Conservation (phyloP, 1,140 invertebrate genomes). For the Luehdorfia chinensis region DNA sequence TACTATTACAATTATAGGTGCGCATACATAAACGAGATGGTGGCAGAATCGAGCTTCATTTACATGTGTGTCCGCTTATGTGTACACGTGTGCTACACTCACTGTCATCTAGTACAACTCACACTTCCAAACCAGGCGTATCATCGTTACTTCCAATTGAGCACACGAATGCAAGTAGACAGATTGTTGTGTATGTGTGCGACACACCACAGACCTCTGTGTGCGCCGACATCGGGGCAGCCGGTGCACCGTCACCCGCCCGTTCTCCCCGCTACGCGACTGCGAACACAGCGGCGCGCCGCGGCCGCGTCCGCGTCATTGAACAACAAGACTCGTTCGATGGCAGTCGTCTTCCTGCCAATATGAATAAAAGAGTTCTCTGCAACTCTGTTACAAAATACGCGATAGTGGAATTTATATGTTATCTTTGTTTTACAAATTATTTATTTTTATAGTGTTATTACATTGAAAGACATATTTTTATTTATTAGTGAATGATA, state of each 20-base stretch:
- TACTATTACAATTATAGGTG: constrained; percentile 73
- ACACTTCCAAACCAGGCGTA: constrained; percentile 41
- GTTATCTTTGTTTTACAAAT: constrained; percentile 72
- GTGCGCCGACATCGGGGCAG: constrained; percentile 70
- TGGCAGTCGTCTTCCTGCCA: constrained; percentile 73
- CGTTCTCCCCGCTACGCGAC: constrained; percentile 68
- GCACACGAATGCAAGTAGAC: constrained; percentile 67
- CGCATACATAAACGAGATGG: constrained; percentile 66
- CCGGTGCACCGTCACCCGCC: constrained; percentile 68
- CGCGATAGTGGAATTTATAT: constrained; percentile 74
- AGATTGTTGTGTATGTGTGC: constrained; percentile 48
- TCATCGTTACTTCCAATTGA: constrained; percentile 50
- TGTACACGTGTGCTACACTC: constrained; percentile 48
- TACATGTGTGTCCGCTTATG: constrained; percentile 54
- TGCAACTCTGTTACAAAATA: constrained; percentile 67
- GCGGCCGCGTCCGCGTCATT: constrained; percentile 70
- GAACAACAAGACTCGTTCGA: constrained; percentile 74
- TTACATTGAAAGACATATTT: constrained; percentile 64
- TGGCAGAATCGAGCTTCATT: constrained; percentile 58
- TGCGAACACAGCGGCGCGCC: constrained; percentile 66
- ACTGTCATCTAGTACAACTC: constrained; percentile 38
- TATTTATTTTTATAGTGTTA: constrained; percentile 77
- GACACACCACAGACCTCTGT: constrained; percentile 37
- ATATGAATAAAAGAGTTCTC: constrained; percentile 72
- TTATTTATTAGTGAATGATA: constrained; percentile 77